Conservation (phyloP, 2,113 vertebrate genomes). For the Physeter macrocephalus region DNA sequence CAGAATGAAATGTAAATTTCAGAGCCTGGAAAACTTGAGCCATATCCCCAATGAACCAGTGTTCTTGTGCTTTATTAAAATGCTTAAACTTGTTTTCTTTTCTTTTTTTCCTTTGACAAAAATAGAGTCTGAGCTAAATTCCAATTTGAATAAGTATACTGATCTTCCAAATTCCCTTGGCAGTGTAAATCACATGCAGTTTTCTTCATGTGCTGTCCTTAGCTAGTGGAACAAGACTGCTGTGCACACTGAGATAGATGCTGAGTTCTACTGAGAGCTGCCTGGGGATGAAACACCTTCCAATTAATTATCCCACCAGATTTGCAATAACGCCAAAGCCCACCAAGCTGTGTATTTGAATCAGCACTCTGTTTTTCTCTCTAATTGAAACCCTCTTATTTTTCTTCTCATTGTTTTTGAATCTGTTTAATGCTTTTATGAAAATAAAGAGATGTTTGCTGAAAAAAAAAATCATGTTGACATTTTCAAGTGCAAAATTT, state of each 20-base stretch:
- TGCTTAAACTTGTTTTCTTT: neutral
- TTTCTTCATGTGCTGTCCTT: conserved; percentile 1
- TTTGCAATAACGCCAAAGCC: neutral
- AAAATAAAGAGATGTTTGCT: conserved; percentile 30
- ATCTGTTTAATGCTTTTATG: neutral
- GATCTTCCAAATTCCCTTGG: neutral
- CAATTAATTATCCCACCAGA: neutral
- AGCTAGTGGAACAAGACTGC: neutral
- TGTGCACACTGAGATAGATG: neutral
- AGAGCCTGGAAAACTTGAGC: neutral
- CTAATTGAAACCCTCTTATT: neutral
- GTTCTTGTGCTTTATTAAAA: conserved; percentile 28
- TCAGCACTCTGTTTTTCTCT: neutral
- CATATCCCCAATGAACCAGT: neutral
- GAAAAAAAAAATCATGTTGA: neutral
- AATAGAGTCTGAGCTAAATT: conserved; percentile 30
- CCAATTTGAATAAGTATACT: neutral
- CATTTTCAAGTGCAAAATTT: neutral
- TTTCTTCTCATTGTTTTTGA: neutral
- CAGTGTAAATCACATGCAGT: neutral
- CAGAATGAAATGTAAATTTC: neutral
- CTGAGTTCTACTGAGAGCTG: neutral
- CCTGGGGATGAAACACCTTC: neutral
- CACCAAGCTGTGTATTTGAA: neutral
- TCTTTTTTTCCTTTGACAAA: neutral